Conservation (phyloP, 2,113 vertebrate species). For the Psilopsiagon aymara region DNA sequence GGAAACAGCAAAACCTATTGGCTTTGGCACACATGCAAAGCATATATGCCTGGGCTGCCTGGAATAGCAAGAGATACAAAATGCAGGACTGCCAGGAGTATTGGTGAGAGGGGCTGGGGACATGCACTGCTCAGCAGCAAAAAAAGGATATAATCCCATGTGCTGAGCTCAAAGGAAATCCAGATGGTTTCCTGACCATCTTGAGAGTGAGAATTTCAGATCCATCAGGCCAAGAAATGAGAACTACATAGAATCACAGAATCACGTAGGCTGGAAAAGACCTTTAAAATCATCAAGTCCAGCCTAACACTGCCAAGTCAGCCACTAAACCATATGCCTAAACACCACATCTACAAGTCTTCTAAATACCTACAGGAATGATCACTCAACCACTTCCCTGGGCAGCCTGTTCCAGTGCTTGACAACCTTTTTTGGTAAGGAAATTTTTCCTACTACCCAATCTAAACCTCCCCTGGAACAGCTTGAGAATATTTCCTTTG, state of each 20-base stretch:
- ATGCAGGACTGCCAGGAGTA: neutral
- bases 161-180: neutral
- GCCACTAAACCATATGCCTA: neutral
- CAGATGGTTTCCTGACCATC: neutral
- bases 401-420: neutral
- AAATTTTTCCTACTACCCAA: neutral
- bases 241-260: neutral
- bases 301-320: neutral
- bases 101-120: neutral
- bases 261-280: neutral
- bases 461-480: neutral
- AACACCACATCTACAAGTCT: neutral
- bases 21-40: neutral
- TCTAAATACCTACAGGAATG: neutral
- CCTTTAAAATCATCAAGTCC: neutral
- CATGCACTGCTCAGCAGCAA: neutral
- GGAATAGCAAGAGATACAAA: neutral
- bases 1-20: slow-evolving; percentile 8
- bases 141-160: neutral
- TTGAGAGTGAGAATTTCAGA: neutral
- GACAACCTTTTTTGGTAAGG: neutral
- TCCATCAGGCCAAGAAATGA: neutral
- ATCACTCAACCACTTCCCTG: neutral
- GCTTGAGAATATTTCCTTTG: neutral
- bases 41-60: neutral